Base-by-base conservation (phyloP, 1,140 invertebrate species). In the Xylocopa sonorina region DNA sequence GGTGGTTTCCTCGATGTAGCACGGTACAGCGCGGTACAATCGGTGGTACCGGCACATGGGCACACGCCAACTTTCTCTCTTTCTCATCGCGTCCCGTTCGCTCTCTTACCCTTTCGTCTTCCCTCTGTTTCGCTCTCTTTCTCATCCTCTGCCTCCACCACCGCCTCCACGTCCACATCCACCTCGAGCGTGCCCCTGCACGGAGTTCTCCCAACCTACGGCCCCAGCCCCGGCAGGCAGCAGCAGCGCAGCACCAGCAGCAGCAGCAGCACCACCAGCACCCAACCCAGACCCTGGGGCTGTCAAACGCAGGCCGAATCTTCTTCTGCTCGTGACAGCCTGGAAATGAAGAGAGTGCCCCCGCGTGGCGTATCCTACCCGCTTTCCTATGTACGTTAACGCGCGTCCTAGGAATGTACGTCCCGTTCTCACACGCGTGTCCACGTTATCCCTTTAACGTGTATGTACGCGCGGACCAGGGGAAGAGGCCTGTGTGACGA, bases 251-350 rank as follows among this genome's bases (percentile, higher is more conserved):
- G 72, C 82, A 34, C 57, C 80, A 63, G 60, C 62, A 63, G 60
- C 60, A 76, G 46, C 83, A 80, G 48, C 82, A 55, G 48, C 83
- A 75, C 63, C 84, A 79, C 41, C 83, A 71, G 74, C 85, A 84
- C 85, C 85, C 85, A 84, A 90, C 90, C 91, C 91, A 92, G 89
- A 90, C 90, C 90, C 89, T 92, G 90, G 90, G 91, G 90, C 92
- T 92, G 92, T 93, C 92, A 93, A 93, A 93, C 91, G 89, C 92
- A 93, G 91, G 80, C 89, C 89, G 90, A 92, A 93, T 93, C 92
- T 93, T 93, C 91, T 92, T 92, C 91, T 93, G 92, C 85, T 92
- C 89, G 89, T 93, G 92, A 93, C 92, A 93, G 92, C 90, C 92
- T 92, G 92, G 91, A 92, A 93, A 93, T 93, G 92, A 93, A 93